Evolutionary conservation across 92 coral and sea anemone genomes (phyloP).

Genomic region (Heliopora coerulea): DNA sequence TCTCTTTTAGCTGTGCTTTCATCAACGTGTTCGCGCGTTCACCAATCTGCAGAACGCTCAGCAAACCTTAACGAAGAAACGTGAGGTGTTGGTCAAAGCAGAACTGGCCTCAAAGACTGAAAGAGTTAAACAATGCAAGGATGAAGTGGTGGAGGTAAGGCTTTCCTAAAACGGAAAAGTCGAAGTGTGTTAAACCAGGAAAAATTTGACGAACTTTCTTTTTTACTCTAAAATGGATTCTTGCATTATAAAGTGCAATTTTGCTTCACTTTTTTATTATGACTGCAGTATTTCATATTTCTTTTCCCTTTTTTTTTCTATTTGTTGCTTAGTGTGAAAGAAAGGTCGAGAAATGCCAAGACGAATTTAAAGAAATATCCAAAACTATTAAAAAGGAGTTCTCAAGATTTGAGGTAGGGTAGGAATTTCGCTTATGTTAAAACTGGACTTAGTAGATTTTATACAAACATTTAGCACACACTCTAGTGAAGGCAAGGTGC

Average conservation of each 20-base stretch:
- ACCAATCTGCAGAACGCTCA: conserved; percentile 94
- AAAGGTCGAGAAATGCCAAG: conserved; percentile 93
- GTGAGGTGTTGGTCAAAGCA: conserved; percentile 84
- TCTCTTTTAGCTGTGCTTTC: conserved; percentile 70
- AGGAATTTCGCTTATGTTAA: background rate
- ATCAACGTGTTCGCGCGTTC: conserved; percentile 82
- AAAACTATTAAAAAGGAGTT: conserved; percentile 88
- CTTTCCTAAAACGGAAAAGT: background rate
- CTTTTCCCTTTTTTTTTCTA: no score
- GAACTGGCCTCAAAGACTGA: conserved; percentile 93
- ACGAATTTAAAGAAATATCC: conserved; percentile 89
- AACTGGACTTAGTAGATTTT: no score
- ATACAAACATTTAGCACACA: no score
- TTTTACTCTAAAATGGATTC: no score
- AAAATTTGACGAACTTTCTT: no score
- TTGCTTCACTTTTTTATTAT: no score
- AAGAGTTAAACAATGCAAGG: conserved; percentile 89
- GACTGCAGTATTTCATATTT: no score
- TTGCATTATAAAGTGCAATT: no score
- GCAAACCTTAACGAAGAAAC: conserved; percentile 87
- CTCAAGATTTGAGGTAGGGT: conserved; percentile 81
- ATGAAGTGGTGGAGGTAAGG: conserved; percentile 89
- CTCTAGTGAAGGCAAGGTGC: no score
- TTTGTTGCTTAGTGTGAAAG: conserved; percentile 69
- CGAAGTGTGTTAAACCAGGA: no score